A percentile compares a stretch with the other conserved stretches of the same genome.
Evolutionary conservation across 2,797 vertebrate genomes (phyloP).

Genomic region (Morus bassanus): DNA sequence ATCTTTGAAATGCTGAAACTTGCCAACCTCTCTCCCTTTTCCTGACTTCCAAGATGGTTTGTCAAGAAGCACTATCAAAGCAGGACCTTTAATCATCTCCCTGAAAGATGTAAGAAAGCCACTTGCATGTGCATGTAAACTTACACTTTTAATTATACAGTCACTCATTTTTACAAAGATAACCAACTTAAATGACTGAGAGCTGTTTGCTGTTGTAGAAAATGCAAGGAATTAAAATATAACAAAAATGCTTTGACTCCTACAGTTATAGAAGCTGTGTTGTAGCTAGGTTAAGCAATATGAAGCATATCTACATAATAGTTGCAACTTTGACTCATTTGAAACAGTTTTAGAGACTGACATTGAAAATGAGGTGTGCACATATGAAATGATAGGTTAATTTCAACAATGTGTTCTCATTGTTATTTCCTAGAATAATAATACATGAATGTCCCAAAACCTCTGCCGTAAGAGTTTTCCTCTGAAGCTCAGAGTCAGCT

Average conservation of each 20-base stretch:
- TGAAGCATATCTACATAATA: neutral
- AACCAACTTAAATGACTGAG: neutral
- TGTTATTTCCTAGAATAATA: neutral
- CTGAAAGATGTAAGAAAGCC: neutral
- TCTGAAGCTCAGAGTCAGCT: neutral
- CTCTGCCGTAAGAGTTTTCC: neutral
- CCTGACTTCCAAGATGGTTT: neutral
- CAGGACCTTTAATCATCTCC: slow-evolving; percentile 15
- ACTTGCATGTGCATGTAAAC: neutral
- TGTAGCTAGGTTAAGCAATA: neutral
- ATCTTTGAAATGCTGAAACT: neutral
- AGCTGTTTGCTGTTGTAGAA: neutral
- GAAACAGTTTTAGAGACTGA: neutral
- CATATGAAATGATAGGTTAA: neutral
- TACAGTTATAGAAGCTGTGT: neutral
- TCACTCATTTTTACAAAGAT: neutral
- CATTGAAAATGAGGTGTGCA: neutral
- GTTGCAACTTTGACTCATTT: neutral
- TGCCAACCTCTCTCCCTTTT: neutral
- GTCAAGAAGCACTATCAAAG: neutral
- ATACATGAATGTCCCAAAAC: neutral
- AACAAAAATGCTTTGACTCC: neutral
- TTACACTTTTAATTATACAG: slow-evolving; percentile 27
- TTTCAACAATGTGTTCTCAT: neutral
- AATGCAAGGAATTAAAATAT: slow-evolving; percentile 4